phyloP scores from a whole-genome alignment of 2,888 invertebrate genomes.

The Hemistola chrysoprasaria region DNA sequence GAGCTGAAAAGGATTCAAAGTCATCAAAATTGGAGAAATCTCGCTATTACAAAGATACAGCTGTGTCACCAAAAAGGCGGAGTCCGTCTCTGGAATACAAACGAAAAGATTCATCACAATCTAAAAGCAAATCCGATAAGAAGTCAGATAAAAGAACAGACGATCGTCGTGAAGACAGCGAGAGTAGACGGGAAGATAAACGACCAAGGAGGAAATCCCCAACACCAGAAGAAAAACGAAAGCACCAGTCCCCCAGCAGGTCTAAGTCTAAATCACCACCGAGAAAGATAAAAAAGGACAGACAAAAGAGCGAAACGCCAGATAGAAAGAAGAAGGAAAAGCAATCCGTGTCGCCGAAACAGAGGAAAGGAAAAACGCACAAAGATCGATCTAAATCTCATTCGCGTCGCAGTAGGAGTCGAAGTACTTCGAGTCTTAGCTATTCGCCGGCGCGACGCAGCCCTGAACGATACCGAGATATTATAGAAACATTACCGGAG shows the following conservation, averaged over 20 bases:
- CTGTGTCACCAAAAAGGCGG: conserved; percentile 41
- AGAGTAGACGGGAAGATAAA: conserved; percentile 30
- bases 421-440: conserved; percentile 83
- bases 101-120: conserved; percentile 46
- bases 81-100: conserved; percentile 49
- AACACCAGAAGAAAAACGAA: conserved; percentile 15
- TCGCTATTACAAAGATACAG: conserved; percentile 46
- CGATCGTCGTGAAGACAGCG: conserved; percentile 45
- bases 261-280: conserved; percentile 59
- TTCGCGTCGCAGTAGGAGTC: conserved; percentile 62
- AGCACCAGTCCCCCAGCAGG: conserved; percentile 37
- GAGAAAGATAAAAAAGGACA: conserved; percentile 50
- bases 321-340: conserved; percentile 41
- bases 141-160: conserved; percentile 41
- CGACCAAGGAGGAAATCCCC: conserved; percentile 17
- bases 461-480: conserved; percentile 86
- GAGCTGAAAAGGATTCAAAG: conserved; percentile 39
- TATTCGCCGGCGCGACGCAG: conserved; percentile 86
- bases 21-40: conserved; percentile 32
- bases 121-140: conserved; percentile 48
- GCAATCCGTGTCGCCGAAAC: conserved; percentile 37
- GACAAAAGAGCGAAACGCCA: conserved; percentile 44
- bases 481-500: conserved; percentile 81
- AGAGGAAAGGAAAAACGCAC: conserved; percentile 41
- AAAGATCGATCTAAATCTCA: conserved; percentile 47